phyloP scores from a whole-genome alignment of 2,797 vertebrate species.

The Pantherophis vulpinus region DNA sequence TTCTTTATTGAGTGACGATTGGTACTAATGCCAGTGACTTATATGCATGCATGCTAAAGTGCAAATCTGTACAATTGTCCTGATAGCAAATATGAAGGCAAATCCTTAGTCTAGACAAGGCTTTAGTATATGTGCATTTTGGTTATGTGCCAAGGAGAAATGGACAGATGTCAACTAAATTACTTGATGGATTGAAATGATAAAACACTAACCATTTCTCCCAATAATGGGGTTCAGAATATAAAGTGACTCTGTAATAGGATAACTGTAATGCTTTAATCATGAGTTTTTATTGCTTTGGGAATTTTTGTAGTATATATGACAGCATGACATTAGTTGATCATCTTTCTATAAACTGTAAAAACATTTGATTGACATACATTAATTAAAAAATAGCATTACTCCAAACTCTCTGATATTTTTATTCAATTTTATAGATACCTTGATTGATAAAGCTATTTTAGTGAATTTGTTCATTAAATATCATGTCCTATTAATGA shows the following conservation, averaged over 20 bases:
- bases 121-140: constrained; percentile 2
- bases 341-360: background rate
- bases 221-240: background rate
- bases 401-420: background rate
- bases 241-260: background rate
- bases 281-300: background rate
- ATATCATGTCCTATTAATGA: background rate
- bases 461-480: constrained; percentile 15
- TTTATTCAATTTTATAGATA: constrained; percentile 39
- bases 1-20: background rate
- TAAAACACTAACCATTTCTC: background rate
- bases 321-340: background rate
- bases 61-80: background rate
- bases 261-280: background rate
- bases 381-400: background rate
- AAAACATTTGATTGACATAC: constrained; percentile 13
- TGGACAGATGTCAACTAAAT: background rate
- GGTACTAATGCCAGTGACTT: background rate
- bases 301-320: background rate
- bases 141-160: background rate
- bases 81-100: constrained; percentile 13
- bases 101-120: constrained; percentile 24
- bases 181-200: constrained; percentile 19
- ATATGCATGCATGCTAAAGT: background rate
- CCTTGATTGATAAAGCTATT: background rate